These are phyloP conservation scores for Poeciliopsis paucimaculata DNA, from an alignment of 2,797 vertebrate genomes.

Conservation along the genomic window DNA sequence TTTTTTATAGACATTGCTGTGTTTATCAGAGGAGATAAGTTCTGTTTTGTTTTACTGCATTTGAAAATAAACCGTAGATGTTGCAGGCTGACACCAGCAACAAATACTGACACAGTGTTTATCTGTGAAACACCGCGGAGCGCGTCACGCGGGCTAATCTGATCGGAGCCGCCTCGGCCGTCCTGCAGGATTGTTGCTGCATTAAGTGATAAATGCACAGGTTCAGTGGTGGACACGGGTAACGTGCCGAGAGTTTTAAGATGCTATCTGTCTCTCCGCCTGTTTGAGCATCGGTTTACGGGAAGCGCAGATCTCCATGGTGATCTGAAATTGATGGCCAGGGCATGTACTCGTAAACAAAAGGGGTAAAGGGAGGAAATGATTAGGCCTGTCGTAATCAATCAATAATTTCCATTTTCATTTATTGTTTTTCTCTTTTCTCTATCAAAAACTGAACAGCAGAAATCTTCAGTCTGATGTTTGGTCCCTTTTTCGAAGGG, in stretches of 20 bases:
- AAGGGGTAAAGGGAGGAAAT: neutral
- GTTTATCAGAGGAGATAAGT: neutral
- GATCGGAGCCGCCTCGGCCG: neutral
- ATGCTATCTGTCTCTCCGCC: neutral
- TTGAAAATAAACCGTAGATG: neutral
- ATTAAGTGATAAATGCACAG: slow-evolving; percentile 18
- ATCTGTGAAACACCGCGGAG: slow-evolving; percentile 13
- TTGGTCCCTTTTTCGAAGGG: too few species aligned
- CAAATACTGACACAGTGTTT: neutral
- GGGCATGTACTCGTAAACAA: slow-evolving; percentile 31
- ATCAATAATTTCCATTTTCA: too few species aligned
- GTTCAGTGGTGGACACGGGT: neutral
- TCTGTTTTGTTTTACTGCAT: neutral
- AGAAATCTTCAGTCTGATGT: too few species aligned
- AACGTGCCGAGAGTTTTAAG: slow-evolving; percentile 17
- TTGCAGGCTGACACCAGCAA: neutral
- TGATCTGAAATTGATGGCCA: slow-evolving; percentile 49
- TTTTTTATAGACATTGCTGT: neutral
- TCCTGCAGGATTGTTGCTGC: slow-evolving; percentile 35
- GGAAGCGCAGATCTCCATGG: slow-evolving; percentile 46
- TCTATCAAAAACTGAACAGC: too few species aligned
- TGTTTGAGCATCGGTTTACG: neutral
- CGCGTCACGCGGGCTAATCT: neutral
- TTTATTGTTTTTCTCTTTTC: too few species aligned
- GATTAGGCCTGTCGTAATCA: too few species aligned